Percentiles rank a stretch among this genome's conserved stretches.
phyloP scores from a whole-genome alignment of 2,797 vertebrate species.

The Borostomias antarcticus region DNA sequence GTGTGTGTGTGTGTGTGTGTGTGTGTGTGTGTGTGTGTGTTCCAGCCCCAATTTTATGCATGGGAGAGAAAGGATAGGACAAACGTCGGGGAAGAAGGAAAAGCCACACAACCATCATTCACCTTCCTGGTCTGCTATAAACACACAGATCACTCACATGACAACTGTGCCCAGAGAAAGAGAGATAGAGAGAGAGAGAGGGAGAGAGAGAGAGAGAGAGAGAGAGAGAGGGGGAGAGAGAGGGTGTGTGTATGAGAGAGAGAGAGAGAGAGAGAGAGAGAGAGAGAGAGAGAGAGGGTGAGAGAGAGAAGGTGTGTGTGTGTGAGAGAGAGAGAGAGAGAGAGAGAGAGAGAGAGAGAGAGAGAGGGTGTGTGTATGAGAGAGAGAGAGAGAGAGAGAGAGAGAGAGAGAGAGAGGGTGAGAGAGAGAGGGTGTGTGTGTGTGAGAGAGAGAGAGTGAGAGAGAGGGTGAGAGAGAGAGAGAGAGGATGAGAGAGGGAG shows the following conservation, averaged over 20 bases:
- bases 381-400: not conserved
- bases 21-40: conserved; percentile 17
- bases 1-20: conserved; percentile 13
- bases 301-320: not conserved
- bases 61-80: conserved; percentile 50
- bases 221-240: conserved; percentile 1
- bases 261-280: not conserved
- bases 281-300: not conserved
- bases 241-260: not conserved
- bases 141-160: conserved; percentile 48
- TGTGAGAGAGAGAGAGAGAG: not conserved
- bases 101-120: conserved; percentile 36
- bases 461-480: too few species aligned
- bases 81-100: conserved; percentile 51
- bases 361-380: not conserved
- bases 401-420: too few species aligned
- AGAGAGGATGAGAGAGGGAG: too few species aligned
- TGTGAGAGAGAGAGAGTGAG: too few species aligned
- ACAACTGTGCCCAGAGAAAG: too few species aligned
- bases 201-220: not conserved
- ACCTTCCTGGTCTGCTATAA: conserved; percentile 49
- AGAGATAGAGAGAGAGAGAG: conserved; percentile 8
- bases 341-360: not conserved
- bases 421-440: too few species aligned
- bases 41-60: conserved; percentile 58